Percentiles rank a stretch among this genome's conserved stretches.
These are phyloP conservation scores for Empis livida DNA, from an alignment of 2,888 invertebrate genomes.

Conservation along the genomic window DNA sequence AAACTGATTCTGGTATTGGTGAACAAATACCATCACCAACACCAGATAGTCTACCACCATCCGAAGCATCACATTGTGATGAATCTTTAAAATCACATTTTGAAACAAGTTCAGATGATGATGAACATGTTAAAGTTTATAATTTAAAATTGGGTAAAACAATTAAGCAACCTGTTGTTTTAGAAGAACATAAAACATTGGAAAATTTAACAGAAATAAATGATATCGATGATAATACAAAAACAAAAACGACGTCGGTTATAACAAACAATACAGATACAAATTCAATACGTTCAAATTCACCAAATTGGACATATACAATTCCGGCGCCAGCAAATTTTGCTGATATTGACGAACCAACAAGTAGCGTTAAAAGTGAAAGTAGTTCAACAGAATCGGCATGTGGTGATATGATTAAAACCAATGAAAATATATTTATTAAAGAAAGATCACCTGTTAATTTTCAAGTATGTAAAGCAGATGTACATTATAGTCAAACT, in stretches of 20 bases:
- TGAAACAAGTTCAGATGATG: slow-evolving; percentile 35
- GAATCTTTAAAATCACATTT: slow-evolving; percentile 17
- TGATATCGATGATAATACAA: slow-evolving; percentile 11
- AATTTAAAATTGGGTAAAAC: slow-evolving; percentile 33
- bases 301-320: slow-evolving; percentile 15
- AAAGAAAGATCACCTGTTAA: slow-evolving; percentile 4
- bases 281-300: slow-evolving; percentile 8
- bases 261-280: not conserved
- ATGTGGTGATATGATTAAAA: no score
- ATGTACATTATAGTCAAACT: not conserved
- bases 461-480: slow-evolving; percentile 4
- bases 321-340: slow-evolving; percentile 32
- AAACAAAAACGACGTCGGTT: not conserved
- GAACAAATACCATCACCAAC: slow-evolving; percentile 23
- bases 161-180: slow-evolving; percentile 17
- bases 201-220: slow-evolving; percentile 12
- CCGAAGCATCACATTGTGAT: slow-evolving; percentile 15
- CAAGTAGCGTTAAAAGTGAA: not conserved
- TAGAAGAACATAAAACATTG: slow-evolving; percentile 15
- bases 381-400: not conserved
- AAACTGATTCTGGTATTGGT: slow-evolving; percentile 26
- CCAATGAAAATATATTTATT: not conserved
- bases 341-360: slow-evolving; percentile 19
- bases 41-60: slow-evolving; percentile 19
- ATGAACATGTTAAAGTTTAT: slow-evolving; percentile 32